phyloP scores from a whole-genome alignment of 1,140 invertebrate genomes.

The Pemphigus obesinymphae region DNA sequence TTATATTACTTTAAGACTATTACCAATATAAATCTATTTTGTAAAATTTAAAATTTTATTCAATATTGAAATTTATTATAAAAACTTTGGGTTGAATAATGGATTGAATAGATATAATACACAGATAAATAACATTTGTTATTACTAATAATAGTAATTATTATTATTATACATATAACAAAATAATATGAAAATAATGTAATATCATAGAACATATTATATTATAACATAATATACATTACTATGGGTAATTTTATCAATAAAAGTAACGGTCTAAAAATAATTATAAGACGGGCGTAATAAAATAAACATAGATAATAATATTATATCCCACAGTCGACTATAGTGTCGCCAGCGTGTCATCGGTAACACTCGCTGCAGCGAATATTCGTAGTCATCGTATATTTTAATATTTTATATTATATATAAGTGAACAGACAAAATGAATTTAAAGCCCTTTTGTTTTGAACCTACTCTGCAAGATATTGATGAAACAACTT shows the following conservation, averaged over 20 bases:
- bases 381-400: background rate
- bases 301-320: background rate
- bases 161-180: too few relatives aligned
- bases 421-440: background rate
- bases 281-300: background rate
- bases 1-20: too few relatives aligned
- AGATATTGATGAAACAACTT: slow-evolving; percentile 5
- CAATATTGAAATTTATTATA: too few relatives aligned
- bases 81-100: too few relatives aligned
- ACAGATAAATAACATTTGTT: too few relatives aligned
- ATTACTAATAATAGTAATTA: too few relatives aligned
- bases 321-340: background rate
- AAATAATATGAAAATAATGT: background rate
- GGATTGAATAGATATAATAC: too few relatives aligned
- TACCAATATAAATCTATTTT: too few relatives aligned
- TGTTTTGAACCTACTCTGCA: background rate
- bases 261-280: background rate
- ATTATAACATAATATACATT: too few relatives aligned
- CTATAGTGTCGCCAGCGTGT: background rate
- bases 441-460: background rate
- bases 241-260: background rate
- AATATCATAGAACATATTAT: too few relatives aligned
- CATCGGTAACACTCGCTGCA: background rate
- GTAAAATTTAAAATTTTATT: too few relatives aligned
- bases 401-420: background rate